Evolutionary conservation across 2,797 vertebrate genomes (phyloP), one percentile per base, ranked within the genome.

Genomic region (Falco cherrug): DNA sequence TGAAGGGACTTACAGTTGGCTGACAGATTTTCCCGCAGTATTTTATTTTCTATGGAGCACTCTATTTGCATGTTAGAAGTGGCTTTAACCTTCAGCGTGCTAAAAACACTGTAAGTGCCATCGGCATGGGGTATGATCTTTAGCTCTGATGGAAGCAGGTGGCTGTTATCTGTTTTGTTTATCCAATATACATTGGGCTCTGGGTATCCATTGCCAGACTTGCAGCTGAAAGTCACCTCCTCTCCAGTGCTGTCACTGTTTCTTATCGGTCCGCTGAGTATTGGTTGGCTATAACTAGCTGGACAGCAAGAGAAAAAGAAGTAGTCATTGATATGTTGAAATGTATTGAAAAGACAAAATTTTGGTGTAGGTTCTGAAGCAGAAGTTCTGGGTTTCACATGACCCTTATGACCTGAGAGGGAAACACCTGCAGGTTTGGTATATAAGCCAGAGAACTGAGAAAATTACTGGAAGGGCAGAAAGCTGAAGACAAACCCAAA

Each of bases 31-130:
- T 98, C 97, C 71, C n/a, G 88, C 45, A 98, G 96, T 17, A 94
- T 79, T 85, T 87, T 86, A 4, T 98, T 98, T 95, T 98, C 98
- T 63, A 98, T 73, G 77, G 90, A 98, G 94, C 98, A 98, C 51
- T 94, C 94, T 28, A 98, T 95, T 8, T 97, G 91, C 90, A 96
- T 54, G 29, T 59, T 29, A 19, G 96, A 54, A 21, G 76, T n/a
- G 56, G 81, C 31, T 28, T 81, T 54, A 48, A 98, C 48, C 13
- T 39, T 96, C 70, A 98, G 83, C 0, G 91, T 88, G 47, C 98
- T 98, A 50, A 94, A 65, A 87, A 98, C 90, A 0, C 93, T 91
- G 24, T 97, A 98, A 47, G 97, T 81, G 75, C 98, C 98, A 4
- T 95, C n/a, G 0, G 48, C 0, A 0, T 98, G 86, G 61, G 1